A percentile compares a stretch with the other conserved stretches of the same genome.
These are phyloP conservation scores for Mythimna albipuncta DNA, from an alignment of 2,888 invertebrate genomes.

Conservation along the genomic window DNA sequence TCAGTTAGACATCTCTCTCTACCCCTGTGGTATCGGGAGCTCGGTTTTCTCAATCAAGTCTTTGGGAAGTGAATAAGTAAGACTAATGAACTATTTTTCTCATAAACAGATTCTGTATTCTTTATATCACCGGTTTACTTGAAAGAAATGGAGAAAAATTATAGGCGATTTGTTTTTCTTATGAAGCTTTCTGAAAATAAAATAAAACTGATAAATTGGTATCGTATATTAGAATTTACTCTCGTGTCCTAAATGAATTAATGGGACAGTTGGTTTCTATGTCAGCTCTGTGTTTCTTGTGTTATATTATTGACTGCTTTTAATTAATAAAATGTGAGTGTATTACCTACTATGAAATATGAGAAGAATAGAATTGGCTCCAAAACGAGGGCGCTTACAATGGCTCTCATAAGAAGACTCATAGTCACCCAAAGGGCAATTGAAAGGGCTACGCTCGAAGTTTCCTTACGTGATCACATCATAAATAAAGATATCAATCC, in stretches of 20 bases:
- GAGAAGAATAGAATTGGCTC: no score
- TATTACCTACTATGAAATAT: no score
- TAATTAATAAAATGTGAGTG: background rate
- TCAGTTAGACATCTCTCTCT: background rate
- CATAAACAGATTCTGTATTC: constrained; percentile 27
- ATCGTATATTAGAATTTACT: constrained; percentile 27
- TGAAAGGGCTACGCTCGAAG: no score
- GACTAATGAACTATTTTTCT: constrained; percentile 28
- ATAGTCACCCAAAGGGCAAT: no score
- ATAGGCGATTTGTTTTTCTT: constrained; percentile 31
- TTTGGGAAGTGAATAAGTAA: background rate
- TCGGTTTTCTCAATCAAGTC: constrained; percentile 1
- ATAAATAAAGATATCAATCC: no score
- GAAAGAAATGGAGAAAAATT: constrained; percentile 40
- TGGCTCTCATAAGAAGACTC: no score
- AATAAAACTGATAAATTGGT: constrained; percentile 46
- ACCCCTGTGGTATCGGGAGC: background rate
- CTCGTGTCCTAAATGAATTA: constrained; percentile 3
- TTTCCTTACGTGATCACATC: no score
- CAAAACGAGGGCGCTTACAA: no score
- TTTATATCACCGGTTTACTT: constrained; percentile 25
- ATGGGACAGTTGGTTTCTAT: constrained; percentile 5
- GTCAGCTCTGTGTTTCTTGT: background rate
- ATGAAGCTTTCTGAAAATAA: constrained; percentile 14
- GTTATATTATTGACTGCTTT: background rate